phyloP scores from a whole-genome alignment of 2,888 invertebrate species.

The Glyphotaelius pellucidus region DNA sequence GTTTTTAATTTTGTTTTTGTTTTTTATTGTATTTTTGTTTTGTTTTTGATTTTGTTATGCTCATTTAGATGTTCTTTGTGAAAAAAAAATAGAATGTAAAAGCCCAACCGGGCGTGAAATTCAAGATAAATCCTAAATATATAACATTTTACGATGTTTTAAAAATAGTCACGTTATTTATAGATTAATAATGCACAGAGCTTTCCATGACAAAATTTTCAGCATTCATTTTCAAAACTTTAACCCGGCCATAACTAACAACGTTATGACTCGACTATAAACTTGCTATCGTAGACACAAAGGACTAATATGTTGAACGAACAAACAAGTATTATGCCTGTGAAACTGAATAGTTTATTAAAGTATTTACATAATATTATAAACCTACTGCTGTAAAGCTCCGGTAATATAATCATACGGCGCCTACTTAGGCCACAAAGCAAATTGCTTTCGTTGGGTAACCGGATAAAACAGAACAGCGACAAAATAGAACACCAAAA shows the following conservation, averaged over 20 bases:
- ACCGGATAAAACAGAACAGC: too few relatives aligned
- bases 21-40: too few relatives aligned
- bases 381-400: background rate
- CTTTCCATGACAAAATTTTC: background rate
- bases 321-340: slow-evolving; percentile 2
- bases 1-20: too few relatives aligned
- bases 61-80: too few relatives aligned
- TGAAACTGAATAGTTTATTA: background rate
- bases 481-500: too few relatives aligned
- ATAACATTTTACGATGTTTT: background rate
- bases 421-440: background rate
- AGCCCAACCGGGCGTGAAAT: too few relatives aligned
- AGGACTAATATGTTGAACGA: background rate
- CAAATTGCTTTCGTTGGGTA: background rate
- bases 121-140: too few relatives aligned
- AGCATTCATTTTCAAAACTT: background rate
- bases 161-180: background rate
- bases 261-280: background rate
- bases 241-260: background rate
- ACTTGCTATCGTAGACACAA: background rate
- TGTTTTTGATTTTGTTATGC: too few relatives aligned
- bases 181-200: background rate
- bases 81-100: too few relatives aligned
- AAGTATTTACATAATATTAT: background rate
- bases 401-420: background rate